Conservation (phyloP, 2,797 vertebrate genomes). For the Meriones psammophilus region DNA sequence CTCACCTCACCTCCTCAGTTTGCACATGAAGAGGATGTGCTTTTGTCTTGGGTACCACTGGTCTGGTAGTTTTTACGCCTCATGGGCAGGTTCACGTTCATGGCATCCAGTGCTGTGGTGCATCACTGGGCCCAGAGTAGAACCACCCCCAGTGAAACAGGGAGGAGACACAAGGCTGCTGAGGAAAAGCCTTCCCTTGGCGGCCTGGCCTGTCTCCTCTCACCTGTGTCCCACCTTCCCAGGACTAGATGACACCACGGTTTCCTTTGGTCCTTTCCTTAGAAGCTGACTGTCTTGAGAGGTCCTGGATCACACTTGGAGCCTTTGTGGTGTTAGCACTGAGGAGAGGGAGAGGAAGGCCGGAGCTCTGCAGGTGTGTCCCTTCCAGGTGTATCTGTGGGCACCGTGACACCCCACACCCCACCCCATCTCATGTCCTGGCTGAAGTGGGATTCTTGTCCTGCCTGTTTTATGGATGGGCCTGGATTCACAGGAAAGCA, state of each 20-base stretch:
- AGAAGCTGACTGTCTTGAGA: neutral
- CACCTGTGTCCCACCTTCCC: rapidly evolving
- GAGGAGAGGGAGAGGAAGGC: rapidly evolving
- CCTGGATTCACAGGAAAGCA: neutral
- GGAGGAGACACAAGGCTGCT: neutral
- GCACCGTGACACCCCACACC: neutral
- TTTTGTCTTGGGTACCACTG: neutral
- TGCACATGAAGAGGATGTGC: rapidly evolving
- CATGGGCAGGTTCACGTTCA: rapidly evolving
- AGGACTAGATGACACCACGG: neutral
- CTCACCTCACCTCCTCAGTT: neutral
- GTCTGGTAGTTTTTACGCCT: neutral
- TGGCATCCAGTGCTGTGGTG: rapidly evolving
- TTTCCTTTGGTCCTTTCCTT: neutral
- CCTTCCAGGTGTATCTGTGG: neutral
- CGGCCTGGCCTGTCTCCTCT: neutral
- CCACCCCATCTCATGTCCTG: neutral
- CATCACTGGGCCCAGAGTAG: neutral
- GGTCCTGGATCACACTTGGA: neutral
- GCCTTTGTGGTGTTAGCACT: neutral
- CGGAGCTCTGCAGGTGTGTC: too few species aligned
- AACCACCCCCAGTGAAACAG: neutral
- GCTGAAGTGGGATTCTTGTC: neutral
- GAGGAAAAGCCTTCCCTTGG: neutral
- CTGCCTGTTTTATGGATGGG: neutral